Percentiles rank a stretch among this genome's conserved stretches.
These are phyloP conservation scores for Drosophila parvula DNA, from an alignment of 1,140 invertebrate species.

Conservation along the genomic window DNA sequence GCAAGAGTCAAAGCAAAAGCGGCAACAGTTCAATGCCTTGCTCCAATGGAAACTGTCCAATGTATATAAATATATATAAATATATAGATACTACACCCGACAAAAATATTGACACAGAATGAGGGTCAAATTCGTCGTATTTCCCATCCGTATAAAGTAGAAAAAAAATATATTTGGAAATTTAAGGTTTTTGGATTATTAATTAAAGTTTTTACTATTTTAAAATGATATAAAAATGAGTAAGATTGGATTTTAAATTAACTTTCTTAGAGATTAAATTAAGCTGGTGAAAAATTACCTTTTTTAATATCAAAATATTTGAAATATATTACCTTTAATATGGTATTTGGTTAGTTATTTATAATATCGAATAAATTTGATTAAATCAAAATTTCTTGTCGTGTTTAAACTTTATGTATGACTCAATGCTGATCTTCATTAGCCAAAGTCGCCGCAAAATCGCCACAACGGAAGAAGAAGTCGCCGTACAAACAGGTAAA, in stretches of 20 bases:
- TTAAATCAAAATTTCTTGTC: background rate
- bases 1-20: constrained; percentile 37
- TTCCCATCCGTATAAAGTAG: background rate
- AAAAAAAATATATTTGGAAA: background rate
- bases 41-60: constrained; percentile 55
- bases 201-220: background rate
- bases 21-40: constrained; percentile 66
- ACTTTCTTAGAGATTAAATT: too few species aligned
- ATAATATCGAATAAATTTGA: background rate
- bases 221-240: too few species aligned
- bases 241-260: too few species aligned
- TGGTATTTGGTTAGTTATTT: too few species aligned
- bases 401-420: constrained; percentile 32
- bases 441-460: constrained; percentile 40
- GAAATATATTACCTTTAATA: too few species aligned
- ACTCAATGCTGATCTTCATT: constrained; percentile 75
- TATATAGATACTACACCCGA: background rate
- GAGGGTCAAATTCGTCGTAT: background rate
- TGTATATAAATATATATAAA: background rate
- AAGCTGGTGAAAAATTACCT: too few species aligned
- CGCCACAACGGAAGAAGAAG: constrained; percentile 61
- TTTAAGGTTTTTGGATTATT: background rate
- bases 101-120: constrained; percentile 7
- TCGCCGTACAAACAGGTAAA: constrained; percentile 28
- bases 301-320: too few species aligned